A percentile compares a stretch with the other conserved stretches of the same genome.
Evolutionary conservation across 2,113 vertebrate genomes (phyloP).

Genomic region (Galemys pyrenaicus): DNA sequence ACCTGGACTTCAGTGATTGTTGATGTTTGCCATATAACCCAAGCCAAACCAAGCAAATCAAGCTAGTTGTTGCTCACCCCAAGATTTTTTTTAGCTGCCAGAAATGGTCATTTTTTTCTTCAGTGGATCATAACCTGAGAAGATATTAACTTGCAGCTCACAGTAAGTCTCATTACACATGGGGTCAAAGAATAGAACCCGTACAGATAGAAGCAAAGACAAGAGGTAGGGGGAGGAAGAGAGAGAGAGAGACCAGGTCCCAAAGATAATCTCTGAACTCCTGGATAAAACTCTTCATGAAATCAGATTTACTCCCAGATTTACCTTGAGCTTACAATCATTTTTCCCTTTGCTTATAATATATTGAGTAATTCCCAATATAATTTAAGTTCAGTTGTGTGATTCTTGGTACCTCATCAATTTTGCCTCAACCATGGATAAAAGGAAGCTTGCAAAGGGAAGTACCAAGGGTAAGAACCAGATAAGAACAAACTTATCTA

Average conservation of each 20-base stretch:
- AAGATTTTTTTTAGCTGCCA: background rate
- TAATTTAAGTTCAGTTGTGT: background rate
- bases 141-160: background rate
- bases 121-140: background rate
- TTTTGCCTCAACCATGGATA: background rate
- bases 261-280: background rate
- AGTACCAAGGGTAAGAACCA: background rate
- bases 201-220: background rate
- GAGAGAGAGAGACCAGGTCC: background rate
- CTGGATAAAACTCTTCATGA: background rate
- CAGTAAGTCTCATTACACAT: background rate
- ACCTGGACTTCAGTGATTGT: background rate
- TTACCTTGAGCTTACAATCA: background rate
- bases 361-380: background rate
- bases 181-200: background rate
- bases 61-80: background rate
- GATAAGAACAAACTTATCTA: background rate
- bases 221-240: background rate
- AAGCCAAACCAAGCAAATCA: background rate
- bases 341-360: conserved; percentile 18
- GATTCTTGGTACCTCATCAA: background rate
- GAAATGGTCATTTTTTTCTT: background rate
- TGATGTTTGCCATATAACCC: background rate
- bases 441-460: background rate
- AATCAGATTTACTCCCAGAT: background rate